These are phyloP conservation scores for Brachyhypopomus occidentalis DNA, from an alignment of 2,113 vertebrate genomes.

Conservation along the genomic window DNA sequence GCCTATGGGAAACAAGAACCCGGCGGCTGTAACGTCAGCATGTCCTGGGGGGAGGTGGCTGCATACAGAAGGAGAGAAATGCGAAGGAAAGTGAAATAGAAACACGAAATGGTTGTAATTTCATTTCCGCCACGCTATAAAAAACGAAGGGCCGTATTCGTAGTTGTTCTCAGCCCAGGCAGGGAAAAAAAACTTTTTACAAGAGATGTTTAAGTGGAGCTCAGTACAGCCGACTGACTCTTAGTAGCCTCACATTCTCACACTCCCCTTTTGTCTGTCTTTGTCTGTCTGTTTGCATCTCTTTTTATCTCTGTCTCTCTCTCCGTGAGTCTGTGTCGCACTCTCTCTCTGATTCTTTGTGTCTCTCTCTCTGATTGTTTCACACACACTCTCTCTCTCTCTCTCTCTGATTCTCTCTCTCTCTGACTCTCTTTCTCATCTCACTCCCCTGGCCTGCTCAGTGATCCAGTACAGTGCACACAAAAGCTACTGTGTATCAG, in stretches of 20 bases:
- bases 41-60: background rate
- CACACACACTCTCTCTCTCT: background rate
- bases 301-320: background rate
- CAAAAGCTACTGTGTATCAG: conserved; percentile 69
- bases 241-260: background rate
- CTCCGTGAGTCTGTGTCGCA: background rate
- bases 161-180: background rate
- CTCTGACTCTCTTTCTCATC: background rate
- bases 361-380: background rate
- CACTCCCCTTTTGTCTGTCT: background rate
- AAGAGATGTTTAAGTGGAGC: background rate
- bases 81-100: background rate
- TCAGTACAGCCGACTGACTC: background rate
- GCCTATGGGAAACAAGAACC: conserved; percentile 45
- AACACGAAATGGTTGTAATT: background rate
- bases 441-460: conserved; percentile 67
- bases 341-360: background rate
- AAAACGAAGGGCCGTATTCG: background rate
- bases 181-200: background rate
- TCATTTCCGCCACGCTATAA: background rate
- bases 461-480: conserved; percentile 70
- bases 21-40: conserved; percentile 12
- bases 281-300: too few relatives aligned
- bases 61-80: background rate
- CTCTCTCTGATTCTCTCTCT: background rate